Percentiles rank a stretch among this genome's conserved stretches.
Conservation (phyloP, 2,888 invertebrate species). For the Lycocerus yunnanus region DNA sequence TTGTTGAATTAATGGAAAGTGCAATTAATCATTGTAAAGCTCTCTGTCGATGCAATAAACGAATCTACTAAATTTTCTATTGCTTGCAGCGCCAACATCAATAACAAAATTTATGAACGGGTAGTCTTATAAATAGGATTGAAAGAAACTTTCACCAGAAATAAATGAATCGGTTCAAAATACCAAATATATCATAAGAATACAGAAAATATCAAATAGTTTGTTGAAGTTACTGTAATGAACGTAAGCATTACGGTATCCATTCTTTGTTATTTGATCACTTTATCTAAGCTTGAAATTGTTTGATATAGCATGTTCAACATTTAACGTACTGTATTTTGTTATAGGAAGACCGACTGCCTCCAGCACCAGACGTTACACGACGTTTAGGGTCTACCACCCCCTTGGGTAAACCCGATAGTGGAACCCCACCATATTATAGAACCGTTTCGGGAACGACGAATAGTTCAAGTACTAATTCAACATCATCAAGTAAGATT, state of each 20-base stretch:
- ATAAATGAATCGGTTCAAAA: not conserved
- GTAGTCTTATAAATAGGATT: not conserved
- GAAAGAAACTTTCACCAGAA: not conserved
- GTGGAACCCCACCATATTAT: conserved; percentile 55
- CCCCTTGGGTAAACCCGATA: conserved; percentile 50
- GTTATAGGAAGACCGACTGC: conserved; percentile 41
- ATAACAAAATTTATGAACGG: not conserved
- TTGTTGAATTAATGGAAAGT: not conserved
- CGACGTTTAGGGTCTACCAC: conserved; percentile 51
- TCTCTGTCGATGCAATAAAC: not conserved
- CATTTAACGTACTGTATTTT: conserved; percentile 15
- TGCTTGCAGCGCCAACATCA: not conserved
- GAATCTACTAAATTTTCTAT: not conserved
- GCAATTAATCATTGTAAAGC: not conserved
- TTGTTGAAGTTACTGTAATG: not conserved
- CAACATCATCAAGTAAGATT: conserved; percentile 64
- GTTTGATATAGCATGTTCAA: conserved; percentile 12
- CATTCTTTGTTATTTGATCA: not conserved
- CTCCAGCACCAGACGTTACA: conserved; percentile 67
- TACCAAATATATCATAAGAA: not conserved
- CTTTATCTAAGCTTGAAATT: not conserved
- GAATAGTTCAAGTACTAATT: conserved; percentile 65
- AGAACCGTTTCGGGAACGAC: conserved; percentile 62
- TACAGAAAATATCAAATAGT: not conserved
- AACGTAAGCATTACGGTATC: not conserved